Percentiles rank a stretch among this genome's conserved stretches.
Evolutionary conservation across 2,888 invertebrate genomes (phyloP).

Genomic region (Mellilla xanthometata): DNA sequence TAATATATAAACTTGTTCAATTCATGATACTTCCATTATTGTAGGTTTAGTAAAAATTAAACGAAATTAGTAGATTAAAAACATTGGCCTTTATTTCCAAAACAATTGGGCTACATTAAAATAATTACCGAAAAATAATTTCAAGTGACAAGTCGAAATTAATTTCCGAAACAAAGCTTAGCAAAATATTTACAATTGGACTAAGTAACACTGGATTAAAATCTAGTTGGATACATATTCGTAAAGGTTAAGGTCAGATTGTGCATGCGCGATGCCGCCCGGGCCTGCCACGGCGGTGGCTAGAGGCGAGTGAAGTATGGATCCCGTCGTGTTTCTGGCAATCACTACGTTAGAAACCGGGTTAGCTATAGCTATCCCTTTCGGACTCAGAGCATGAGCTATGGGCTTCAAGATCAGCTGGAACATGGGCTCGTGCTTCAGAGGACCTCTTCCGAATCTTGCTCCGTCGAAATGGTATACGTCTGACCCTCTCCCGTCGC

Average conservation of each 20-base stretch:
- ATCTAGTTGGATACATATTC: constrained; percentile 51
- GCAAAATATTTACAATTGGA: constrained; percentile 14
- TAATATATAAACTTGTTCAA: no score
- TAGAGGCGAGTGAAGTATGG: constrained; percentile 85
- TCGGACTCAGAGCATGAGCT: constrained; percentile 84
- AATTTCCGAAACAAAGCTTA: constrained; percentile 44
- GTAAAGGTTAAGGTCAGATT: constrained; percentile 86
- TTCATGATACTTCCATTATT: no score
- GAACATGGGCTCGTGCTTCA: constrained; percentile 46
- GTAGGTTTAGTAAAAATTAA: no score
- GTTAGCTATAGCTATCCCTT: constrained; percentile 87
- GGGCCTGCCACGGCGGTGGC: constrained; percentile 89
- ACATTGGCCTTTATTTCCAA: no score
- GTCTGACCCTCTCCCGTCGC: constrained; percentile 43
- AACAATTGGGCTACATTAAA: not conserved
- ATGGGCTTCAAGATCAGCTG: constrained; percentile 81
- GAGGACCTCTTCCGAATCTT: constrained; percentile 47
- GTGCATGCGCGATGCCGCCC: constrained; percentile 89
- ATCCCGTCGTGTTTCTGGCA: constrained; percentile 82
- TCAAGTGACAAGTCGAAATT: constrained; percentile 67
- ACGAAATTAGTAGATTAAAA: no score
- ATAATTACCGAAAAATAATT: constrained; percentile 56
- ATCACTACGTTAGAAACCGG: constrained; percentile 86
- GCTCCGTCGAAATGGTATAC: constrained; percentile 59
- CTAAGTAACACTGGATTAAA: constrained; percentile 10